Evolutionary conservation across 2,113 vertebrate genomes (phyloP).

Genomic region (Burhinus oedicnemus): DNA sequence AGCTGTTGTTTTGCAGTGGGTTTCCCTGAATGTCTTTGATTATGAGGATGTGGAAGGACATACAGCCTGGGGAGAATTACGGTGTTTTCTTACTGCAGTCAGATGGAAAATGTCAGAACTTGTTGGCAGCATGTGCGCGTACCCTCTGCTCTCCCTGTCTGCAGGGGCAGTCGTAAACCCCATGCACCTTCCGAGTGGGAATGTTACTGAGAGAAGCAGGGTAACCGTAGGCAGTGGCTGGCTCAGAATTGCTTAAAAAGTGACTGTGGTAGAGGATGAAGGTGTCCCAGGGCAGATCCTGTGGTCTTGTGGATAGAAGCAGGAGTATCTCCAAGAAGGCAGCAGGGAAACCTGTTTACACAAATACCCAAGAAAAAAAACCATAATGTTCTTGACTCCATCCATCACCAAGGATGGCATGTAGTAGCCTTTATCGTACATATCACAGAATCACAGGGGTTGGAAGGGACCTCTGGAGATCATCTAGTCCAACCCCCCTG

Average conservation of each 20-base stretch:
- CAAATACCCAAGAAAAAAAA: not conserved
- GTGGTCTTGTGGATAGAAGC: rapidly evolving
- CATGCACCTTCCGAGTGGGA: not conserved
- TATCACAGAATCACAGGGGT: too few species aligned
- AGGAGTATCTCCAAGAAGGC: not conserved
- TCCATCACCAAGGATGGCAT: not conserved
- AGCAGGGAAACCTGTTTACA: not conserved
- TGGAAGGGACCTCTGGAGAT: too few species aligned
- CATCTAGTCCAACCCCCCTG: too few species aligned
- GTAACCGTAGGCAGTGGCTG: not conserved
- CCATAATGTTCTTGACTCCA: not conserved
- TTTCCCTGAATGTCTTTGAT: not conserved
- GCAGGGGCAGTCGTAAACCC: not conserved
- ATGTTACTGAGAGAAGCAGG: not conserved
- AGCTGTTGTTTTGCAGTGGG: not conserved
- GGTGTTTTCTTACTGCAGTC: not conserved
- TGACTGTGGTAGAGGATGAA: not conserved
- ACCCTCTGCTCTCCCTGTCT: not conserved
- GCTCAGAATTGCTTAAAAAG: not conserved
- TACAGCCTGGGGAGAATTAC: rapidly evolving
- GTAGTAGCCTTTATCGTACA: not conserved
- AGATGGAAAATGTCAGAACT: not conserved
- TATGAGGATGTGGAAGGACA: not conserved
- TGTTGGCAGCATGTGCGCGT: rapidly evolving
- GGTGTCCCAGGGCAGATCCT: not conserved